Base-by-base conservation (phyloP, 2,113 vertebrate genomes). In the Asarcornis scutulata region DNA sequence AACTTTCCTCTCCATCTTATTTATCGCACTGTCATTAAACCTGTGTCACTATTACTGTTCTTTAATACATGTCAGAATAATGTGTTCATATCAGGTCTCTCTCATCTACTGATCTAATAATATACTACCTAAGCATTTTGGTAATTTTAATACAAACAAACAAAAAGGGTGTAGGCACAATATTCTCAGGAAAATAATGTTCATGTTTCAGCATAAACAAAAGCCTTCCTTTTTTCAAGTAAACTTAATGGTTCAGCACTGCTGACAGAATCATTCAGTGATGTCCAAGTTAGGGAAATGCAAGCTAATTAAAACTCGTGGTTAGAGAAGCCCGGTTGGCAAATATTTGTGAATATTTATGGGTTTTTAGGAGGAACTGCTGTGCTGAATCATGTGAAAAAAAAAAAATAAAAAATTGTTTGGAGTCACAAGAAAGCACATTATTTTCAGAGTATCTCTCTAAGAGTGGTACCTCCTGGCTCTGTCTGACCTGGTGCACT, bases 1-100 rank as follows among this genome's bases (percentile, higher is more conserved):
- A 94, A 20, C 88, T 89, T 92, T 79, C 73, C 53, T 85, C 91
- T 92, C 78, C 16, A 29, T 92, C 91, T 91, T 79, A 92, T 95
- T 95, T 96, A 93, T 93, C 7, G 1, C 58, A 36, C n/a, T 82
- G 86, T 92, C 92, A 93, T 92, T 96, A 95, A 96, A 96, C 76
- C 67, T 72, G 67, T 84, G 92, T 86, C 58, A 5, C 86, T 84
- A 62, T 86, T 94, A 86, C 80, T 66, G 81, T 79, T 86, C 86
- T 76, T 71, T 92, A 88, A 83, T 50, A 81, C 73, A 86, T 6
- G 16, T 86, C 92, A 89, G 86, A 88, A 68, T 75, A 89, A 59
- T 14, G 36, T 72, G 64, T 44, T 72, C 88, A 78, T 93, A 95
- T 78, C 76, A 72, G 60, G 21, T 66, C 48, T 86, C 76, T 93